Percentiles rank a stretch among this genome's conserved stretches.
Conservation (phyloP, 64 coral and sea anemone species). For the Montipora foliosa region DNA sequence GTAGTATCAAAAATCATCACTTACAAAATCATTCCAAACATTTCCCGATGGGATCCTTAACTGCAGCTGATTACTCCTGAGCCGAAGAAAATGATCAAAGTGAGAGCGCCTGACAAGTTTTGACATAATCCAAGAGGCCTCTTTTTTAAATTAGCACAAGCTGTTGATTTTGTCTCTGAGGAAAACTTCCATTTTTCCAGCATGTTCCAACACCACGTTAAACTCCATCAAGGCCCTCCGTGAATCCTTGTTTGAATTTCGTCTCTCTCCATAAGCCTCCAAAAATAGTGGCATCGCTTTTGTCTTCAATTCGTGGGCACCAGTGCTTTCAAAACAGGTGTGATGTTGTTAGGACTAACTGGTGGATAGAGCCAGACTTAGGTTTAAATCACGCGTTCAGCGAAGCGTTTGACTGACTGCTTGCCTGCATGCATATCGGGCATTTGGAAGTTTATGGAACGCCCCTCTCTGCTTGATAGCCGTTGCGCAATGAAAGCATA, state of each 20-base stretch:
- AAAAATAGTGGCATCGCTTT: neutral
- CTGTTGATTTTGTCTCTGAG: neutral
- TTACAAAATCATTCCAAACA: constrained; percentile 86
- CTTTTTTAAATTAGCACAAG: neutral
- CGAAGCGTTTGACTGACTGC: too few relatives aligned
- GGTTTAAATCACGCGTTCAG: too few relatives aligned
- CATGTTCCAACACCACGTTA: neutral
- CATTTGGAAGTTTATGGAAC: too few relatives aligned
- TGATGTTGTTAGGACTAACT: neutral
- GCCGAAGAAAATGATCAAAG: constrained; percentile 75
- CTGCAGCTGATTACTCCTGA: constrained; percentile 54
- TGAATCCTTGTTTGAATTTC: neutral
- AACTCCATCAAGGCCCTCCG: neutral
- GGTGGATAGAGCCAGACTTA: neutral
- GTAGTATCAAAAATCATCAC: neutral
- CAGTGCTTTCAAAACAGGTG: neutral
- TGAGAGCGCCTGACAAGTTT: constrained; percentile 73
- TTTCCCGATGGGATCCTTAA: constrained; percentile 53
- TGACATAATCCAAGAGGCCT: constrained; percentile 12
- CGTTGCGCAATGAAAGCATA: too few relatives aligned
- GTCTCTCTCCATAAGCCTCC: neutral
- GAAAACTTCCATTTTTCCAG: neutral
- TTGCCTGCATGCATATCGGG: too few relatives aligned
- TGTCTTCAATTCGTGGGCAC: neutral
- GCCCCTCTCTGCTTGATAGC: too few relatives aligned